phyloP scores from a whole-genome alignment of 2,797 vertebrate genomes.

The Tadarida brasiliensis region DNA sequence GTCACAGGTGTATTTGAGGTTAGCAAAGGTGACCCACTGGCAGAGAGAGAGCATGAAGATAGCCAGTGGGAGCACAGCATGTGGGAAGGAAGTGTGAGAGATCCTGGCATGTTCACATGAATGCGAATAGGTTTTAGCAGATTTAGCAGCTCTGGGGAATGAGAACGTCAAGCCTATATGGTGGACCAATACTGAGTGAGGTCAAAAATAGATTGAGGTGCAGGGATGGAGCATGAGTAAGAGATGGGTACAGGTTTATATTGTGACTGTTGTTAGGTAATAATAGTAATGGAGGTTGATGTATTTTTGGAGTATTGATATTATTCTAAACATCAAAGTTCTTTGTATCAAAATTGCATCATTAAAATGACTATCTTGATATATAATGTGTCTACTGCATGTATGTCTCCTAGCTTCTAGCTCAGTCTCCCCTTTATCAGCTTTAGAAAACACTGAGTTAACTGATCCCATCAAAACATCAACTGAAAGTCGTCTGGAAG shows the following conservation, averaged over 20 bases:
- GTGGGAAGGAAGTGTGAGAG: not conserved
- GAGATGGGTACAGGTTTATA: not conserved
- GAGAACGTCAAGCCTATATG: not conserved
- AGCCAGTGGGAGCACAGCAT: not conserved
- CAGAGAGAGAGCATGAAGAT: not conserved
- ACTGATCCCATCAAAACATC: not conserved
- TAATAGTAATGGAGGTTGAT: not conserved
- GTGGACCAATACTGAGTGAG: not conserved
- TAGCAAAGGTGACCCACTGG: not conserved
- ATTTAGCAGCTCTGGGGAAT: not conserved
- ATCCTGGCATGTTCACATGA: not conserved
- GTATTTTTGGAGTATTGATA: not conserved
- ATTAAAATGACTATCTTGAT: not conserved
- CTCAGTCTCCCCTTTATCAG: not conserved
- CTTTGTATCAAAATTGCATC: not conserved
- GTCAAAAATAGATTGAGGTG: not conserved
- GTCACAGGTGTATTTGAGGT: not conserved
- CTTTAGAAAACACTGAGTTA: not conserved
- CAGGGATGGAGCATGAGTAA: not conserved
- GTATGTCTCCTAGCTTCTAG: not conserved
- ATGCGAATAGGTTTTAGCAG: not conserved
- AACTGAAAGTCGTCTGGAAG: not conserved
- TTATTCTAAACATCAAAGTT: slow-evolving; percentile 1
- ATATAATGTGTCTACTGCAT: not conserved
- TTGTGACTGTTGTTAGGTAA: not conserved